A percentile compares a stretch with the other conserved stretches of the same genome.
phyloP scores from a whole-genome alignment of 92 coral and sea anemone species.

The Heteractis magnifica region DNA sequence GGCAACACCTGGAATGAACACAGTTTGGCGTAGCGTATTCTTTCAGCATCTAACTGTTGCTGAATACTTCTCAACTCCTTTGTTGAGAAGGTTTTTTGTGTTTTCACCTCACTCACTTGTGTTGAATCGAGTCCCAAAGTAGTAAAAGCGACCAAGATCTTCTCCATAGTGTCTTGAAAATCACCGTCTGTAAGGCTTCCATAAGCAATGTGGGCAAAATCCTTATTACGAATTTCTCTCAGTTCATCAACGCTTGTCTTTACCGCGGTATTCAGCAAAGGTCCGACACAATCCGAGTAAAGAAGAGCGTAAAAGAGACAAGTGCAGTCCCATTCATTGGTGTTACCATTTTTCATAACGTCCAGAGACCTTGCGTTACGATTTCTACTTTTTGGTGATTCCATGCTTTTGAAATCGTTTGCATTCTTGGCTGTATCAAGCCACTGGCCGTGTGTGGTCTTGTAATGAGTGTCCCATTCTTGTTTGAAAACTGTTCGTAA shows the following conservation, averaged over 20 bases:
- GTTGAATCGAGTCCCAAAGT: conserved; percentile 3
- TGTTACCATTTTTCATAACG: conserved; percentile 30
- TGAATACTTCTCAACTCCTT: not conserved
- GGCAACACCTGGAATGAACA: not conserved
- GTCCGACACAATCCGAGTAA: conserved; percentile 35
- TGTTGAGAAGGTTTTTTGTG: conserved; percentile 24
- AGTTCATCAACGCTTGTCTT: conserved; percentile 14
- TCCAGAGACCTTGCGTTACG: conserved; percentile 13
- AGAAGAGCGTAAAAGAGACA: conserved; percentile 44
- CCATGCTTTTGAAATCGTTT: conserved; percentile 17
- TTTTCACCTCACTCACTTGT: conserved; percentile 18
- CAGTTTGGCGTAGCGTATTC: not conserved
- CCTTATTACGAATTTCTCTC: conserved; percentile 33
- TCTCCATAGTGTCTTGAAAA: conserved; percentile 21
- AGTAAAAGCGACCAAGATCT: conserved; percentile 25
- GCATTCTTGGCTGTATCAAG: conserved; percentile 36
- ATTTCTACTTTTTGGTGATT: conserved; percentile 11
- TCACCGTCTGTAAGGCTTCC: conserved; percentile 27
- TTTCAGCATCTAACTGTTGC: not conserved
- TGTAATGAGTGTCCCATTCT: conserved; percentile 39
- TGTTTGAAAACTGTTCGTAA: conserved; percentile 7
- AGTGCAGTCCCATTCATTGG: conserved; percentile 50
- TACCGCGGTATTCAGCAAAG: not conserved
- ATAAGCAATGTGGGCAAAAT: conserved; percentile 18
- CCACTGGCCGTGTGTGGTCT: conserved; percentile 41